Evolutionary conservation across 2,888 invertebrate genomes (phyloP), one percentile per base, ranked within the genome.

Genomic region (Atrina japonica): DNA sequence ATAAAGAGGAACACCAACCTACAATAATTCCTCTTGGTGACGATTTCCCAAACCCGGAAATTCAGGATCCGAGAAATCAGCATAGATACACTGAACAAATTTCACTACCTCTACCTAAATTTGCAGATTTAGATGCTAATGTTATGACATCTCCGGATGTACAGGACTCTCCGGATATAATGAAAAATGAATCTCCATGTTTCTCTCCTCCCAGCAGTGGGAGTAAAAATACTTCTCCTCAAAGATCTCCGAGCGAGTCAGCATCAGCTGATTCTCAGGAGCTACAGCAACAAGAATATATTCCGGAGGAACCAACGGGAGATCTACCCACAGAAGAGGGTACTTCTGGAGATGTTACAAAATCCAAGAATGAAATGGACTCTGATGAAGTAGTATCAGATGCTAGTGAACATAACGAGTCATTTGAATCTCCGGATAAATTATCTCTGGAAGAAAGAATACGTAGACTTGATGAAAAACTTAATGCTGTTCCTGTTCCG

Each of bases 401-500:
- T 11, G 64, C 66, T 23, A 75, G 73, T 29, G 77, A 77, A 43
- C 66, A 41, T 16, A 66, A 66, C 41, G 61, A 70, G 53, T 71
- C 68, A 55, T 66, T 75, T 52, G 55, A 53, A 49, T 63, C 66
- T 7, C 66, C 84, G 27, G 81, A 82, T 56, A 78, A 80, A 75
- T 92, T 92, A 7, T 94, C 95, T 27, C 93, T 98, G 80, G 97
- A 98, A 88, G 97, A 98, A 90, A 93, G 97, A 77, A 96, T 99
- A 83, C 94, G 95, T 78, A 96, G 95, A 63, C 93, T 98, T 69
- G 97, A 98, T 91, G 97, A 97, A 90, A 96, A 96, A 89, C 96
- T 97, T 88, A 76, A 73, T 70, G 73, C 75, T 63, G 75, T 76
- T n/a, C 78, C 79, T 43, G 73, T 74, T 43, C 76, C 75, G 27